Evolutionary conservation across 2,113 vertebrate species (phyloP), one percentile per base, ranked within the genome.

Genomic region (Datnioides undecimradiatus): DNA sequence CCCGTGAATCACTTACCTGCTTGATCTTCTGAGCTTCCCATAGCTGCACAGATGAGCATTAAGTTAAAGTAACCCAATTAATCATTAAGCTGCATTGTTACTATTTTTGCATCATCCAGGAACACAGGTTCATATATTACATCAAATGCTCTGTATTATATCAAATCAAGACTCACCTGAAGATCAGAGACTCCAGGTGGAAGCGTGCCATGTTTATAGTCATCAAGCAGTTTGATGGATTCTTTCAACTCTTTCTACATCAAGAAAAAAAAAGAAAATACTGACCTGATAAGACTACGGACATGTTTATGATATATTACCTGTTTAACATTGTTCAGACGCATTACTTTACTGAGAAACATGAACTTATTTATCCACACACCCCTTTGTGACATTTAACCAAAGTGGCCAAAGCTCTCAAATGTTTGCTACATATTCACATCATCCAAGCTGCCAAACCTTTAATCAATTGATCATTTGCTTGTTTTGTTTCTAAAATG

Each of bases 11-110:
- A 87, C 93, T 92, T 84, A 99, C 98, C 97, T 99, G 98, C 84
- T 97, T 99, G 90, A 99, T 96, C 94, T 99, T 99, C 92, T 99
- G 98, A 71, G 98, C 98, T 80, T 96, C 96, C 98, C 98, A 99
- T 71, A 99, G 95, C 98, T 95, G 70, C 60, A 46, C 75, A 34
- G 66, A 55, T 49, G 4, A 48, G 29, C 43, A 54, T 16, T 3
- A 43, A 25, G 8, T 33, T 23, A 59, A 40, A 45, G 13, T 12
- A 23, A 25, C n/a, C 8, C 5, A 36, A 65, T 78, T 48, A 60
- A 49, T 51, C 29, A 45, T 72, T 31, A 11, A 2, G 9, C 40
- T n/a, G 13, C 2, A n/a, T 34, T 19, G 69, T 8, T 5, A 1
- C 48, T 11, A 7, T 25, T 51, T 41, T 31, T 9, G 9, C 12